Conservation (phyloP, 2,888 invertebrate genomes). For the Drosophila cyrtoloma region DNA sequence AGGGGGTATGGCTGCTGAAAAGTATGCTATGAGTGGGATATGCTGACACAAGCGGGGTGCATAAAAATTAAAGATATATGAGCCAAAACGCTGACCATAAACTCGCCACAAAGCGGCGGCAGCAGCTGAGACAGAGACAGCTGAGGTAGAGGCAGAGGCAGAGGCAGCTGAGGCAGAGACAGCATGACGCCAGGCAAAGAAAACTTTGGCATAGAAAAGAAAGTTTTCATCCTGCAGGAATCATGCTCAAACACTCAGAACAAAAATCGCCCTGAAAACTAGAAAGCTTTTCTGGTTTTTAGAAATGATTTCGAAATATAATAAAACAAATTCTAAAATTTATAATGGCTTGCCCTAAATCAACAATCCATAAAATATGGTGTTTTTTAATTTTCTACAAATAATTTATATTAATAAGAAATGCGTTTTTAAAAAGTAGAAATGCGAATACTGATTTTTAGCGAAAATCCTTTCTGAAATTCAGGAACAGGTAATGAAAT, state of each 20-base stretch:
- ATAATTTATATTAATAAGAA: not conserved
- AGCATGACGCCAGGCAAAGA: constrained; percentile 43
- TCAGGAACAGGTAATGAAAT: not conserved
- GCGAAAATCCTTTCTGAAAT: not conserved
- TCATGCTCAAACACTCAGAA: not conserved
- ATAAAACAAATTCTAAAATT: not conserved
- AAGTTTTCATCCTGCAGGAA: constrained; percentile 48
- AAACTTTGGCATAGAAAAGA: constrained; percentile 15
- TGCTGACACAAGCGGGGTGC: constrained; percentile 64
- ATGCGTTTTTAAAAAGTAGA: not conserved
- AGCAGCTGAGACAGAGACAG: constrained; percentile 3
- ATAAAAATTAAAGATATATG: constrained; percentile 78
- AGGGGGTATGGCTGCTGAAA: constrained; percentile 50
- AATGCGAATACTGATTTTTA: not conserved
- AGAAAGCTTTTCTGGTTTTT: not conserved
- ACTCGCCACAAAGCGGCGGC: constrained; percentile 26
- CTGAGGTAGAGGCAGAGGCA: not conserved
- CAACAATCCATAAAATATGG: not conserved
- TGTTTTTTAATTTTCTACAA: no score
- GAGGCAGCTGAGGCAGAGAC: constrained; percentile 23
- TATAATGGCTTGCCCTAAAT: not conserved
- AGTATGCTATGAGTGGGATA: constrained; percentile 73
- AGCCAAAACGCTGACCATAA: constrained; percentile 57
- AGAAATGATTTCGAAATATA: not conserved
- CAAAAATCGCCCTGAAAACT: not conserved